Evolutionary conservation across 1,140 invertebrate genomes (phyloP), one percentile per base, ranked within the genome.

Genomic region (Tyrophagus putrescentiae): DNA sequence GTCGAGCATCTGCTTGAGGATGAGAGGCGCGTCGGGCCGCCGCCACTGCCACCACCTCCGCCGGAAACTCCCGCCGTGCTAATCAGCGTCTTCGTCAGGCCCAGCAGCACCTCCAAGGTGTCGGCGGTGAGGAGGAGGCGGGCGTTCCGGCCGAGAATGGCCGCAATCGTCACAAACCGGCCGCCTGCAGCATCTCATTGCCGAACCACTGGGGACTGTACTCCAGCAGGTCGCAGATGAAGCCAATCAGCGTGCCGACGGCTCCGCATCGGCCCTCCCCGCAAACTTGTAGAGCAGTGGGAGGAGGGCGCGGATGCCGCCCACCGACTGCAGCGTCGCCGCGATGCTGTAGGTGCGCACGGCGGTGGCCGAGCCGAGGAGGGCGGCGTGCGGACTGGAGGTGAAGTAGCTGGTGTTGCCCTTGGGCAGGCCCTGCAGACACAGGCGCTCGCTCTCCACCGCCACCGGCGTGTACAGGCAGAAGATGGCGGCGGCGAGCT

Each of bases 391-490:
- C 18, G 63, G 63, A 21, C 41, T 36, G 13, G 53, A 58, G 23
- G 32, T 54, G 80, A 98, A 98, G 76, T 91, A 96, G 66, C 88
- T 88, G 65, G 84, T 78, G 73, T 95, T 96, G 72, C 90, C 87
- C 79, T 96, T 97, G 57, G 93, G 90, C 59, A 89, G 88, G 60
- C 91, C 94, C 75, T 98, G 93, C 61, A 98, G 79, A 78, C 94
- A 98, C 44, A 98, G 79, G 13, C 60, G 61, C 74, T 98, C 94
- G 68, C 90, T 90, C 75, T 98, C 60, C 21, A 78, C 78, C 53
- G 95, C 94, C 68, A 98, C 94, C 52, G 96, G 95, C 75, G 97
- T 98, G 78, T 98, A 99, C 85, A 98, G 95, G 75, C 98, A 98
- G 67, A 98, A 89, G 69, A 99, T 90, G 65, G 87, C 85, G 67